These are phyloP conservation scores for Spilogale gracilis DNA, from an alignment of 2,113 vertebrate genomes.

Conservation along the genomic window DNA sequence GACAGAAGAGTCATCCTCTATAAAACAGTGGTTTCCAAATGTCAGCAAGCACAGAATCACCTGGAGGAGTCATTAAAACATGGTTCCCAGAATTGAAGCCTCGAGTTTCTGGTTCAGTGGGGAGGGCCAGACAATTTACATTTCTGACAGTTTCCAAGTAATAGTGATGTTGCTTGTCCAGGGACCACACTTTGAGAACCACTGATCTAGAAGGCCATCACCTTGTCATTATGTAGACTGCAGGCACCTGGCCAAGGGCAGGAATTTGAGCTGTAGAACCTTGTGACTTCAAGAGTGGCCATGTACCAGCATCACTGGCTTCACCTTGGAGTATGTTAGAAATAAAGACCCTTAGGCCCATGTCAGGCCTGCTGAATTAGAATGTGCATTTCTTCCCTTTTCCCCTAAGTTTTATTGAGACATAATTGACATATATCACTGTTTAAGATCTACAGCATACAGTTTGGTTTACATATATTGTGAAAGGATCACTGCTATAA, in stretches of 20 bases:
- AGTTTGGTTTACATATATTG: background rate
- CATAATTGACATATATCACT: background rate
- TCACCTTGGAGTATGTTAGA: background rate
- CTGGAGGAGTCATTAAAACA: background rate
- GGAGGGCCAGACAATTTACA: background rate
- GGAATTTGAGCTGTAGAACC: background rate
- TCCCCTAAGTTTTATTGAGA: background rate
- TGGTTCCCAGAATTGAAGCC: background rate
- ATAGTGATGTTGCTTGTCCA: background rate
- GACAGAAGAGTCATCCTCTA: background rate
- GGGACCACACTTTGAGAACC: background rate
- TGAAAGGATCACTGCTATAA: background rate
- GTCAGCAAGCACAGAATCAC: background rate
- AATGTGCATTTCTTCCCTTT: background rate
- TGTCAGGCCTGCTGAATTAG: background rate
- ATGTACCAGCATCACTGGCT: background rate
- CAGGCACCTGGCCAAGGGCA: background rate
- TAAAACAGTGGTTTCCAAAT: background rate
- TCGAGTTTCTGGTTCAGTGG: background rate
- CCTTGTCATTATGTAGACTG: background rate
- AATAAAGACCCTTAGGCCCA: background rate
- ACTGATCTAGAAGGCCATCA: background rate
- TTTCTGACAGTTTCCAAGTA: background rate
- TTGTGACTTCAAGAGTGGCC: background rate
- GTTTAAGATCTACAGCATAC: background rate